phyloP scores from a whole-genome alignment of 2,113 vertebrate species.

The Acinonyx jubatus region DNA sequence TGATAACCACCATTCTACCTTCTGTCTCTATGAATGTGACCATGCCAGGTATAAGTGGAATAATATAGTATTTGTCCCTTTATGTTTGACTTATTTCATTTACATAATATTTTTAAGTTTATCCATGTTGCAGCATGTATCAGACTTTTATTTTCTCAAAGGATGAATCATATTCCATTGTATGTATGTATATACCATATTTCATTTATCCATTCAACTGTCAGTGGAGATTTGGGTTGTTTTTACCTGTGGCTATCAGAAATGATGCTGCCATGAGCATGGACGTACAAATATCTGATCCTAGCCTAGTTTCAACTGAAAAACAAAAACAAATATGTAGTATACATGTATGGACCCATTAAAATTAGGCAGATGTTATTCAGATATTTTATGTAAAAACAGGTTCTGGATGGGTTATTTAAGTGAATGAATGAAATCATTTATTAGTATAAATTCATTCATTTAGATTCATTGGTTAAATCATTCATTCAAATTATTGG shows the following conservation, averaged over 20 bases:
- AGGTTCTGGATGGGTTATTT: neutral
- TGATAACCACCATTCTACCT: neutral
- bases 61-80: neutral
- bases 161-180: neutral
- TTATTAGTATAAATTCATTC: neutral
- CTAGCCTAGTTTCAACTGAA: neutral
- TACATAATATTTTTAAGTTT: neutral
- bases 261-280: neutral
- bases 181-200: neutral
- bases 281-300: neutral
- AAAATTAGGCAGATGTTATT: neutral
- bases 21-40: neutral
- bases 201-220: neutral
- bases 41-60: neutral
- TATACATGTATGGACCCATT: neutral
- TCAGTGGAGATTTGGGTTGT: neutral
- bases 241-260: neutral
- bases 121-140: neutral
- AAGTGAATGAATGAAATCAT: neutral
- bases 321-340: neutral
- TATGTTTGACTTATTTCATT: neutral
- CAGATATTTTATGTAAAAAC: neutral
- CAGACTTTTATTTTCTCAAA: neutral
- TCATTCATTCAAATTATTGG: neutral
- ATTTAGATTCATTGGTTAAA: neutral